Conservation (phyloP, 2,113 vertebrate species). For the Pseudolaguvia tuberculata region DNA sequence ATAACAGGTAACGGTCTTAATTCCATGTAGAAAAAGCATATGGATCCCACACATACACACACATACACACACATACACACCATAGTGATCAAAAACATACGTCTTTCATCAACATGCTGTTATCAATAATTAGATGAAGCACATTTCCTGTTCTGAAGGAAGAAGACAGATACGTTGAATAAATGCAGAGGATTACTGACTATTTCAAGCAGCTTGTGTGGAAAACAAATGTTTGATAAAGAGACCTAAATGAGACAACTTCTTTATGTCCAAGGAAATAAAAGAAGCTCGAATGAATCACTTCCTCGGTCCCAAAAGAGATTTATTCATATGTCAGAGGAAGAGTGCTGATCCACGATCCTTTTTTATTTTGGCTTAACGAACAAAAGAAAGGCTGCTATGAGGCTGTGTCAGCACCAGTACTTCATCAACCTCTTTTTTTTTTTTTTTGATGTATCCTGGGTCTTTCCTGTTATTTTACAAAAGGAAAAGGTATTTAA, state of each 20-base stretch:
- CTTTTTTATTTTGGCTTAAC: conserved; percentile 1
- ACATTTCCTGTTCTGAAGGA: conserved; percentile 9
- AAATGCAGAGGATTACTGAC: neutral
- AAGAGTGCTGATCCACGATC: conserved; percentile 15
- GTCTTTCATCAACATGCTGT: neutral
- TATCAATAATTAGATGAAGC: conserved; percentile 22
- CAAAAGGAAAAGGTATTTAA: neutral
- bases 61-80: neutral
- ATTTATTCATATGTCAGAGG: neutral
- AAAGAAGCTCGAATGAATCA: conserved; percentile 21
- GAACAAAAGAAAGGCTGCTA: neutral
- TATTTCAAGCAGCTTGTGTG: neutral
- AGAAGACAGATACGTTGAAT: neutral
- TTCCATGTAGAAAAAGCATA: conserved; percentile 6
- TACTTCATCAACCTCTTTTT: no score
- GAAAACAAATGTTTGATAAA: conserved; percentile 10
- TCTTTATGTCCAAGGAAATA: neutral
- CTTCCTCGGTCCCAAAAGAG: neutral
- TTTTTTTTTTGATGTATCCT: neutral
- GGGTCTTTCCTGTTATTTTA: neutral
- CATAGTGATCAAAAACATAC: neutral
- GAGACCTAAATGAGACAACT: conserved; percentile 1
- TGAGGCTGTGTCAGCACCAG: conserved; percentile 5
- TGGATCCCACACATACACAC: no score
- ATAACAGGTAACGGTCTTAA: neutral